phyloP scores from a whole-genome alignment of 2,113 vertebrate species.

The Saimiri boliviensis region DNA sequence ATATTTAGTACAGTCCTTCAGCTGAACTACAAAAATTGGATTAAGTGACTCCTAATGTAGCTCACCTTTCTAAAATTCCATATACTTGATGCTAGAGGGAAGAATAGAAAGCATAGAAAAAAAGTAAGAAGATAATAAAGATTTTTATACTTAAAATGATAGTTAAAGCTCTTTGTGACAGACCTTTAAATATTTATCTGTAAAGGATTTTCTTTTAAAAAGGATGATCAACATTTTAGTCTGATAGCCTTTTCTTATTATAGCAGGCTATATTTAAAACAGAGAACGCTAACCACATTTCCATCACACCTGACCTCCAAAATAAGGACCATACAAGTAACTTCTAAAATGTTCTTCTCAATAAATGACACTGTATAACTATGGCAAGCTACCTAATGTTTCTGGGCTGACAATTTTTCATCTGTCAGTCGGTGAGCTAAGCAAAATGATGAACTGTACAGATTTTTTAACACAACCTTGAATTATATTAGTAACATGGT shows the following conservation, averaged over 20 bases:
- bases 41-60: background rate
- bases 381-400: background rate
- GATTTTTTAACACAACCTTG: background rate
- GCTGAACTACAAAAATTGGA: background rate
- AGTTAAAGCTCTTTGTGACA: background rate
- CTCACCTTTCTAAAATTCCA: constrained; percentile 22
- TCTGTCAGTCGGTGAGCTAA: background rate
- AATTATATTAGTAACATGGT: background rate
- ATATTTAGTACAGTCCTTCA: background rate
- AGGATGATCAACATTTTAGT: background rate
- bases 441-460: background rate
- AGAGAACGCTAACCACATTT: background rate
- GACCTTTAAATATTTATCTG: background rate
- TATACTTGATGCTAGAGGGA: background rate
- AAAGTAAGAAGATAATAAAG: background rate
- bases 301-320: background rate
- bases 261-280: background rate
- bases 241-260: background rate
- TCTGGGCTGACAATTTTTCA: background rate
- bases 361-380: background rate
- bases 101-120: background rate
- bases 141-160: constrained; percentile 17
- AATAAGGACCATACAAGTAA: background rate
- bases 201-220: background rate
- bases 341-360: background rate